These are phyloP conservation scores for Myotis pilosus DNA, from an alignment of 2,797 vertebrate species.

Conservation along the genomic window DNA sequence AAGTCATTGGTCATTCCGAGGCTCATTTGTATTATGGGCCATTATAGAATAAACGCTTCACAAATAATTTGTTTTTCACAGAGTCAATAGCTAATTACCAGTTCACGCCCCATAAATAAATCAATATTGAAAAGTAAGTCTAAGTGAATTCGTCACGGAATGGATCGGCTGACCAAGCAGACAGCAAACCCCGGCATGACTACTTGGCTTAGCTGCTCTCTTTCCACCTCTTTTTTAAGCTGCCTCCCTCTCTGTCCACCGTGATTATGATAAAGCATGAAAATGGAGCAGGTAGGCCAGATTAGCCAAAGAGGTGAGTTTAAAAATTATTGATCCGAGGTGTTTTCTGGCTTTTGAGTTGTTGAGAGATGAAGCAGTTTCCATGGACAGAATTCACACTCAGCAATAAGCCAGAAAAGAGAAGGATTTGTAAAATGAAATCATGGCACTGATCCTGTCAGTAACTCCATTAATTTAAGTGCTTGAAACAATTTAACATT, in stretches of 20 bases:
- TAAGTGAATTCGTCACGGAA: conserved; percentile 53
- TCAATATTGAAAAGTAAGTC: conserved; percentile 65
- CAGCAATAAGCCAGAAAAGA: conserved; percentile 52
- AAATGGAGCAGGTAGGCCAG: not conserved
- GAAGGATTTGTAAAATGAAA: conserved; percentile 64
- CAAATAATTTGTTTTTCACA: conserved; percentile 62
- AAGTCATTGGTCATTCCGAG: conserved; percentile 1
- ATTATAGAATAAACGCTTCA: conserved; percentile 41
- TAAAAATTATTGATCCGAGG: not conserved
- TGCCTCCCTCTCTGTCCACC: not conserved
- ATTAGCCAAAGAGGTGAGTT: not conserved
- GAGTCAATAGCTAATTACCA: conserved; percentile 74
- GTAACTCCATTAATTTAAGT: conserved; percentile 47
- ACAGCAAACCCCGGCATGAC: not conserved
- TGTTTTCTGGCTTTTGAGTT: not conserved
- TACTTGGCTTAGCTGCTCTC: not conserved
- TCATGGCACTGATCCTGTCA: conserved; percentile 68
- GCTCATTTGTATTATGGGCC: conserved; percentile 29
- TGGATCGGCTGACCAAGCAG: not conserved
- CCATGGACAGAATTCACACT: conserved; percentile 56
- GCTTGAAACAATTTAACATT: conserved; percentile 67
- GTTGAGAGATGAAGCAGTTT: not conserved
- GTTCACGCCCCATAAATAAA: conserved; percentile 37
- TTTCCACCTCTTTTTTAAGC: not conserved
- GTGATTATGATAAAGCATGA: not conserved